These are phyloP conservation scores for Pocillopora meandrina DNA, from an alignment of 92 coral and sea anemone species.

Conservation along the genomic window DNA sequence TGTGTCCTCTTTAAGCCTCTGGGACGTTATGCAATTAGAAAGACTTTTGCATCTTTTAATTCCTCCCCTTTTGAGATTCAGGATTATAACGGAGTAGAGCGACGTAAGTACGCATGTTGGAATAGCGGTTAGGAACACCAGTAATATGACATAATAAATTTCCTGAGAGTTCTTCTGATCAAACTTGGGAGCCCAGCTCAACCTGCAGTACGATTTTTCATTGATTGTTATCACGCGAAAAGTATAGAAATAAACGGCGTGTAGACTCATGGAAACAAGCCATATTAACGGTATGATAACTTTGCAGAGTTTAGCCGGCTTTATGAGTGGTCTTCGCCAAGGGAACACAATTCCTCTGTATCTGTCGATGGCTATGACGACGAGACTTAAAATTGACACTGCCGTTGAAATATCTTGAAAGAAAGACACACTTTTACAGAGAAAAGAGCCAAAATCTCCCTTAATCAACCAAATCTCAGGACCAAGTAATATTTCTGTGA, in stretches of 20 bases:
- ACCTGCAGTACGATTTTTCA: neutral
- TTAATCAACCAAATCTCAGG: neutral
- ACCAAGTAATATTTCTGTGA: neutral
- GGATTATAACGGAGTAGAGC: slow-evolving; percentile 16
- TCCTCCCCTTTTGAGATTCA: slow-evolving; percentile 11
- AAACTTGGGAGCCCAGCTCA: slow-evolving; percentile 7
- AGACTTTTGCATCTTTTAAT: neutral
- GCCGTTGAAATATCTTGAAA: slow-evolving; percentile 16
- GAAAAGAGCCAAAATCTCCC: neutral
- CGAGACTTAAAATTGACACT: slow-evolving; percentile 13
- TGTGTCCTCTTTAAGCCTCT: slow-evolving; percentile 37
- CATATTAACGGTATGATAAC: neutral
- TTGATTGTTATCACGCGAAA: neutral
- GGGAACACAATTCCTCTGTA: slow-evolving; percentile 17
- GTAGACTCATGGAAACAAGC: neutral
- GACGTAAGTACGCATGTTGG: neutral
- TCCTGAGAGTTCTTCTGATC: neutral
- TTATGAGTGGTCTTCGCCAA: neutral
- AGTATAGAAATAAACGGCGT: neutral
- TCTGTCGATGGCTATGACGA: slow-evolving; percentile 2
- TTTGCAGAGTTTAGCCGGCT: neutral
- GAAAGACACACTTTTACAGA: slow-evolving; percentile 11
- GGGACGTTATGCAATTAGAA: neutral
- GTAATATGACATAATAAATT: neutral
- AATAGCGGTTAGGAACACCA: neutral